phyloP scores from a whole-genome alignment of 2,797 vertebrate species.

The Danionella dracula region DNA sequence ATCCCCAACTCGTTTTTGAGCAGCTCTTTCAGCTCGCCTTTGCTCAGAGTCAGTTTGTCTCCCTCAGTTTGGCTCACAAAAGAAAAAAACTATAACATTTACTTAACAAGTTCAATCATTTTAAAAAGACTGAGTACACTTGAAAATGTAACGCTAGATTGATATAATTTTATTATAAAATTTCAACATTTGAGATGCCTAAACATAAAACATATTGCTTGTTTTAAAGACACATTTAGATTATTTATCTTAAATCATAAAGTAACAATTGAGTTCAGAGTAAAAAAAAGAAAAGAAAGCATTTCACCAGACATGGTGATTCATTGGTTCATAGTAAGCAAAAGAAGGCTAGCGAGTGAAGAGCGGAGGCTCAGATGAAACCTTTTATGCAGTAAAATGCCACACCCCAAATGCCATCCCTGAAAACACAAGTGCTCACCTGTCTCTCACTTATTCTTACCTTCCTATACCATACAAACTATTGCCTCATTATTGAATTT shows the following conservation, averaged over 20 bases:
- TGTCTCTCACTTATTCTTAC: not conserved
- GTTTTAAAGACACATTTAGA: too few relatives aligned
- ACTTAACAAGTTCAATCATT: not conserved
- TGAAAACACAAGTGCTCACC: not conserved
- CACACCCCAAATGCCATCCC: not conserved
- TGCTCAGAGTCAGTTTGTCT: conserved; percentile 8
- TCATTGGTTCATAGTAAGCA: not conserved
- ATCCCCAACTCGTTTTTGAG: not conserved
- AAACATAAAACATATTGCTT: too few relatives aligned
- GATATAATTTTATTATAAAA: too few relatives aligned
- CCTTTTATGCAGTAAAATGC: conserved; percentile 21
- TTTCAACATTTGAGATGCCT: too few relatives aligned
- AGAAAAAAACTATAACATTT: too few relatives aligned
- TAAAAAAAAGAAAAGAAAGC: too few relatives aligned
- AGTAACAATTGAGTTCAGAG: too few relatives aligned
- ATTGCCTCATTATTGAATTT: not conserved
- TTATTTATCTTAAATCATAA: too few relatives aligned
- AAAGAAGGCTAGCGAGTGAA: not conserved
- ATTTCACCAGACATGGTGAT: not conserved
- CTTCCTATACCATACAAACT: not conserved
- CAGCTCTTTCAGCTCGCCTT: conserved; percentile 42
- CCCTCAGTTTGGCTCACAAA: conserved; percentile 48
- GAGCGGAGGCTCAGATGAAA: not conserved
- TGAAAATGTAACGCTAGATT: too few relatives aligned
- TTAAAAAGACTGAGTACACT: too few relatives aligned